Percentiles rank a stretch among this genome's conserved stretches.
phyloP scores from a whole-genome alignment of 2,888 invertebrate genomes.

The Opisthograptis luteolata region DNA sequence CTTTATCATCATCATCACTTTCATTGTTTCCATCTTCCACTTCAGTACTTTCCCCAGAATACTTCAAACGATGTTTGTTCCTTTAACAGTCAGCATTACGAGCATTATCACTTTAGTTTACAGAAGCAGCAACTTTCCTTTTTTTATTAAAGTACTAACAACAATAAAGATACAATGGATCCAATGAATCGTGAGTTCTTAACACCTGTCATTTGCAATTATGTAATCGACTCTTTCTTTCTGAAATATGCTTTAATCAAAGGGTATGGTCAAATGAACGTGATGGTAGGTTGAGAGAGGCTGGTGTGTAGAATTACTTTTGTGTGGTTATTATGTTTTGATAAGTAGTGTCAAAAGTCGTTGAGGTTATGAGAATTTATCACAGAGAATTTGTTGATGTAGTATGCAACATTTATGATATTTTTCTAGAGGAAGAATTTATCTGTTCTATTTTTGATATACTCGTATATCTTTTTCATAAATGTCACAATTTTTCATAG shows the following conservation, averaged over 20 bases:
- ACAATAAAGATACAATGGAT: background rate
- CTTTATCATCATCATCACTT: background rate
- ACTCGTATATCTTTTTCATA: too few species aligned
- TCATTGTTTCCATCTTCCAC: too few species aligned
- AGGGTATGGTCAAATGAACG: constrained; percentile 8
- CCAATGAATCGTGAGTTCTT: background rate
- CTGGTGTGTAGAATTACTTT: background rate
- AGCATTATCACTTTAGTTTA: background rate
- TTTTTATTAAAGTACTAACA: background rate
- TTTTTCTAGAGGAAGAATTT: too few species aligned
- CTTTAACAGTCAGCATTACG: background rate
- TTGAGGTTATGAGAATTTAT: too few species aligned
- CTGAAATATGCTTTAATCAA: constrained; percentile 10
- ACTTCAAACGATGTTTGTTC: too few species aligned
- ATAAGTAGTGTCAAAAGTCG: too few species aligned
- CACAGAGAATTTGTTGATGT: too few species aligned
- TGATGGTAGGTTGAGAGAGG: background rate
- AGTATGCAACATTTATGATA: too few species aligned
- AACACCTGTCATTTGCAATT: constrained; percentile 9
- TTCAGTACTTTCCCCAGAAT: too few species aligned
- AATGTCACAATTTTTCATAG: too few species aligned
- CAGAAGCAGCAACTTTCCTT: background rate
- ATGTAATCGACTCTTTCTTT: constrained; percentile 18
- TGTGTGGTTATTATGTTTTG: too few species aligned
- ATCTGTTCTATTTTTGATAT: too few species aligned